These are phyloP conservation scores for Anorthoa munda DNA, from an alignment of 2,888 invertebrate genomes.

Conservation along the genomic window DNA sequence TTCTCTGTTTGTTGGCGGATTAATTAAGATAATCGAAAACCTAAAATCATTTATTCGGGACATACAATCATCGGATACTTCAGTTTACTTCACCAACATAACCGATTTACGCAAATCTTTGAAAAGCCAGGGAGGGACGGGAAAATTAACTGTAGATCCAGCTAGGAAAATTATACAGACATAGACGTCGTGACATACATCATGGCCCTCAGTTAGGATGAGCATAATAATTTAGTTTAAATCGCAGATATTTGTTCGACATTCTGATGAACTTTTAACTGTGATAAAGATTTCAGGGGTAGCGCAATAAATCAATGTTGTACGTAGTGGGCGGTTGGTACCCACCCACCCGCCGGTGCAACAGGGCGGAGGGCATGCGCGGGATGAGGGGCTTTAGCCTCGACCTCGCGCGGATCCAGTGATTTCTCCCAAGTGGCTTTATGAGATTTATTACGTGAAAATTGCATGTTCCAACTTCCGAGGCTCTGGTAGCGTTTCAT, in stretches of 20 bases:
- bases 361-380: constrained; percentile 17
- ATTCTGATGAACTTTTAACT: constrained; percentile 1
- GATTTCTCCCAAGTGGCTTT: constrained; percentile 5
- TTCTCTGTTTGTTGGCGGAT: neutral
- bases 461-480: neutral
- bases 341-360: constrained; percentile 16
- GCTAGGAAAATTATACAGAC: neutral
- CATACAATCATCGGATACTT: neutral
- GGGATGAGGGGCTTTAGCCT: neutral
- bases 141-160: neutral
- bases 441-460: neutral
- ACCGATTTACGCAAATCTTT: neutral
- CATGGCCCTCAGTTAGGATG: neutral
- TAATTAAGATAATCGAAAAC: neutral
- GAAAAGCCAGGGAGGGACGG: neutral
- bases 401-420: neutral
- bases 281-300: neutral
- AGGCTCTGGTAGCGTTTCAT: neutral
- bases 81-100: neutral
- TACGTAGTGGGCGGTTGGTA: constrained; percentile 8
- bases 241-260: constrained; percentile 9
- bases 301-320: constrained; percentile 27
- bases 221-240: neutral
- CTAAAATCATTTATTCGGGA: neutral
- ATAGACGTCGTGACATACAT: neutral